Evolutionary conservation across 2,113 vertebrate genomes (phyloP), one percentile per base, ranked within the genome.

Genomic region (Brachirus orientalis): DNA sequence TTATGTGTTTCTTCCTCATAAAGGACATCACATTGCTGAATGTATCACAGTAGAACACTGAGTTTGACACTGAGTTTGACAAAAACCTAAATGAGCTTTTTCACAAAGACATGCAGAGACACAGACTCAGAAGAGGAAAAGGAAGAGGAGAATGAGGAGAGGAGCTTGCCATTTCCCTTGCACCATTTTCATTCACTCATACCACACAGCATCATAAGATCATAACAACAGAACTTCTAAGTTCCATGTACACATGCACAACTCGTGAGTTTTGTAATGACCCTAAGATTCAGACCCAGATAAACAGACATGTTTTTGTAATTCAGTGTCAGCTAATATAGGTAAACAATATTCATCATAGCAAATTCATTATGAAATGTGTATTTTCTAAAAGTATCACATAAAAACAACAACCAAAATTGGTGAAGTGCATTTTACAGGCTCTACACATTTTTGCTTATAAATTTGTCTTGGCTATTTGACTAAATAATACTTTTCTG

Each of bases 41-140:
- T n/a, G n/a, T n/a, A n/a, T n/a, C n/a, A n/a, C n/a, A n/a, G n/a
- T n/a, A n/a, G n/a, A n/a, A n/a, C n/a, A n/a, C n/a, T n/a, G n/a
- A n/a, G n/a, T n/a, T n/a, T n/a, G n/a, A n/a, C n/a, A n/a, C 10
- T 2, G 1, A 48, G 56, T 83, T 64, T 52, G 59, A 71, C 37
- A 78, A 57, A 61, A 47, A 66, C 59, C 80, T 54, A 46, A 44
- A 80, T 71, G 11, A 78, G 78, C 69, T 82, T 78, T 68, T 46
- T 50, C 55, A 64, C 28, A 56, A 69, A 75, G 56, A 51, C 58
- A 12, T 10, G 8, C 36, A 64, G 37, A 46, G 59, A 47, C 20
- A 51, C 28, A 63, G 38, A 36, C 16, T 22, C 28, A 2, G 41
- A 20, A 46, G 52, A 41, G 17, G 50, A 57, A 20, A 8, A 16